Conservation (phyloP, 2,797 vertebrate genomes). For the Leptatherina wallacei region DNA sequence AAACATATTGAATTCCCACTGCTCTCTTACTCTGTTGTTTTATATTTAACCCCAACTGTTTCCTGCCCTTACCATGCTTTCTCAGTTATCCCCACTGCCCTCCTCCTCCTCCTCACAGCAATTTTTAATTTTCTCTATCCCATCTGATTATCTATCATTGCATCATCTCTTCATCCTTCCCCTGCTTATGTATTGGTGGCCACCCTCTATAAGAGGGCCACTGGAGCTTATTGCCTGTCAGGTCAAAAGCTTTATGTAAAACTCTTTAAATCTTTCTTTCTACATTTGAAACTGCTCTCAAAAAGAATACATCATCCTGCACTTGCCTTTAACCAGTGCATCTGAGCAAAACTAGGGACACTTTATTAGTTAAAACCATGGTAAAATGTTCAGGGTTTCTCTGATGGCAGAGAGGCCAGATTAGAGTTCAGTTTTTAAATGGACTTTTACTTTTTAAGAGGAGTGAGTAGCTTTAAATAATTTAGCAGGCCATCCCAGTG, state of each 20-base stretch:
- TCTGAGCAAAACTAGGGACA: constrained; percentile 46
- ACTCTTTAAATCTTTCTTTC: constrained; percentile 55
- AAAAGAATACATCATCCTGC: constrained; percentile 43
- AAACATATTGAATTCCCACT: constrained; percentile 19
- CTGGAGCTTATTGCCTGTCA: constrained; percentile 54
- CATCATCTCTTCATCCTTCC: constrained; percentile 37
- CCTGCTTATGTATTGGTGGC: constrained; percentile 39
- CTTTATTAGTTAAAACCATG: constrained; percentile 22
- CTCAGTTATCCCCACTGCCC: constrained; percentile 20
- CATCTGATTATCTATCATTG: constrained; percentile 34
- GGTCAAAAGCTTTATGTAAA: constrained; percentile 68
- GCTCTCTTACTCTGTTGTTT: constrained; percentile 12
- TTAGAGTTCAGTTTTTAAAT: constrained; percentile 38
- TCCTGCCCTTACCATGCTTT: constrained; percentile 17
- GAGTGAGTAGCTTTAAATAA: constrained; percentile 43
- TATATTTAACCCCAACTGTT: constrained; percentile 1
- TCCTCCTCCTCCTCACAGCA: background rate
- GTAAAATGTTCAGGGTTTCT: constrained; percentile 32
- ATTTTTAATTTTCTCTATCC: constrained; percentile 7
- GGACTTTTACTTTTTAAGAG: constrained; percentile 51
- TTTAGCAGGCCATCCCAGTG: constrained; percentile 15
- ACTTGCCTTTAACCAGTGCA: constrained; percentile 37
- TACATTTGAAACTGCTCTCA: constrained; percentile 53
- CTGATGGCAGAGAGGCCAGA: constrained; percentile 20
- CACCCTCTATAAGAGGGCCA: constrained; percentile 66